Evolutionary conservation across 1,140 invertebrate genomes (phyloP), one percentile per base, ranked within the genome.

Genomic region (Myzus persicae): DNA sequence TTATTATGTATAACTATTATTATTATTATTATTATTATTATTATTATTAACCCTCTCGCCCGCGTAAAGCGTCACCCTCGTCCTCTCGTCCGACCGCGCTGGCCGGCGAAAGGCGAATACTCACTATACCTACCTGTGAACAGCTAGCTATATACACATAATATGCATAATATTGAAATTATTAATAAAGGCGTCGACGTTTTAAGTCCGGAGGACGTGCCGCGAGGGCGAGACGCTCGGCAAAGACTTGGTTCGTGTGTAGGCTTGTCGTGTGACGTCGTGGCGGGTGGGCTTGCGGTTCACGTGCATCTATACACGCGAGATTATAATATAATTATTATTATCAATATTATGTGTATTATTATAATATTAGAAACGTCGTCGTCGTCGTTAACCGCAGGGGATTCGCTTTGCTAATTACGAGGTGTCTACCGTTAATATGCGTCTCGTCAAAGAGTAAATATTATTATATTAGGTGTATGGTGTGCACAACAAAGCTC

Each of bases 121-220:
- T 76, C 38, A 26, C 22, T 40, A n/a, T n/a, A 26, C 82, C 24
- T 84, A 9, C 48, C 48, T 7, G 20, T 51, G 48, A 22, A 51
- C 3, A 51, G 20, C 48, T 26, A 22, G 36, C 38, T 59, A 31
- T n/a, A 9, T 76, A 76, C 36, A 24, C 76, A 38, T 82, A 82
- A 36, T 22, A 82, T 82, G 36, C 36, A 82, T 82, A 42, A 67
- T 91, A 91, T 91, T n/a, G 59, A 31, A 91, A 91, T 91, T 91
- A 91, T 91, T 76, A 91, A 91, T 91, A 91, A 91, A 76, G 90
- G 54, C 90, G 90, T 76, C 90, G 90, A 91, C 51, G 42, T 22
- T 46, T 76, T 76, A 91, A 91, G 90, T 67, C 90, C 90, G 40
- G 6, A 54, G 40, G 44, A 46, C 85, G 85, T 85, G 42, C 24